Conservation (phyloP, 2,888 invertebrate genomes). For the Caenorhabditis angaria region DNA sequence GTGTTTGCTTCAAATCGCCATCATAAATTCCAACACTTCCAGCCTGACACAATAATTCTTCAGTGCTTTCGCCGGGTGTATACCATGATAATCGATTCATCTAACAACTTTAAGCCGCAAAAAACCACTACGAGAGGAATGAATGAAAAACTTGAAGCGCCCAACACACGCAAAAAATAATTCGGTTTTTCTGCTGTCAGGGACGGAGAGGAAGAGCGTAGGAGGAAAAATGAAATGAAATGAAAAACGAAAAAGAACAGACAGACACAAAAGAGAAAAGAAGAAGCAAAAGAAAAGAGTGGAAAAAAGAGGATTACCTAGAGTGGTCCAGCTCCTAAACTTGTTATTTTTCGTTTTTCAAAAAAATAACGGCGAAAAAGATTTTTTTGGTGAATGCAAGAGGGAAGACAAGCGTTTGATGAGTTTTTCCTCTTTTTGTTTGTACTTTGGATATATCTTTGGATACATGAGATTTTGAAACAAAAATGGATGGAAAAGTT, state of each 20-base stretch:
- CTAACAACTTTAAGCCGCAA: background rate
- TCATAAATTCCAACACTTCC: slow-evolving; percentile 71
- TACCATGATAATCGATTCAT: slow-evolving; percentile 71
- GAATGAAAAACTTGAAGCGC: background rate
- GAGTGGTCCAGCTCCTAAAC: background rate
- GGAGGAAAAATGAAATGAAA: slow-evolving; percentile 1
- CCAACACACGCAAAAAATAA: background rate
- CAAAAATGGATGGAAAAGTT: background rate
- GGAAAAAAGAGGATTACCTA: background rate
- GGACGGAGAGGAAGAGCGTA: background rate
- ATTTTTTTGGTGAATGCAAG: background rate
- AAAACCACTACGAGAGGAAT: background rate
- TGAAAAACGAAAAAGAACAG: too few species aligned
- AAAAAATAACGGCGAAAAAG: background rate
- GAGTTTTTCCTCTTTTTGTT: too few species aligned
- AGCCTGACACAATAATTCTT: slow-evolving; percentile 69
- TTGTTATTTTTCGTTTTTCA: background rate
- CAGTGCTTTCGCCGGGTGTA: slow-evolving; percentile 68
- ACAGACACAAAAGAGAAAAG: background rate
- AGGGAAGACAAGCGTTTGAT: background rate
- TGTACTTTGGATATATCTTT: too few species aligned
- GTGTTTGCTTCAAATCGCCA: slow-evolving; percentile 69
- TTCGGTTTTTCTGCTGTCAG: background rate
- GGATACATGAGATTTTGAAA: background rate
- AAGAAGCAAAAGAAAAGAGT: background rate